Evolutionary conservation across 2,113 vertebrate genomes (phyloP), one percentile per base, ranked within the genome.

Genomic region (Artemisiospiza belli): DNA sequence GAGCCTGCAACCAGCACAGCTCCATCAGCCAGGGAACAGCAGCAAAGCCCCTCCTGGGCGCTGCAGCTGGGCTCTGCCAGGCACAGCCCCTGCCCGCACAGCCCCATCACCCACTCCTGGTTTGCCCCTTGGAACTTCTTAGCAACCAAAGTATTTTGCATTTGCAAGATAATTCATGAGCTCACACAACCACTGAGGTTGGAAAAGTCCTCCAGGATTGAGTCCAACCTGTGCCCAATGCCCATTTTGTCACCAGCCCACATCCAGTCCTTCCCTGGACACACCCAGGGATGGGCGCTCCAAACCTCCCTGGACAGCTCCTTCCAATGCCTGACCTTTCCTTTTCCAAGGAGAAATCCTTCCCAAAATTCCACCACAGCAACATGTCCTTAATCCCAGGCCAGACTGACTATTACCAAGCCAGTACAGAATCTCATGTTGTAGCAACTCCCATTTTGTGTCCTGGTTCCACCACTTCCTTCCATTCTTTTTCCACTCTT

Each of bases 1-100:
- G 97, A 89, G 98, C 98, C 98, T 98, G 97, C 18, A 92, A 90
- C 0, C 15, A 91, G 85, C 0, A 3, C 4, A 15, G 9, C 27
- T 27, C 6, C 16, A 0, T 73, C 2, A 88, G 80, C 10, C 2
- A 12, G 12, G 4, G 7, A 22, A 31, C 12, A 9, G 1, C 46
- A 13, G 24, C 23, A 12, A 3, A 10, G 4, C 13, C 3, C 39
- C 39, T 41, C 39, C 39, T 12, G 39, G 41, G n/a, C 46, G 10
- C 21, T 10, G 84, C 51, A 41, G 39, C 39, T 12, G 12, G 39
- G 39, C 3, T 2, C 3, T 7, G 35, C 12, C 39, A 25, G 7
- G 37, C 37, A 39, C 37, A 39, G 37, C 37, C 37, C 37, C 37
- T 39, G 37, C 37, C 37, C 37, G 11, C 23, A 37, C n/a, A 13